Conservation (phyloP, 2,797 vertebrate species). For the Cichlasoma orientale region DNA sequence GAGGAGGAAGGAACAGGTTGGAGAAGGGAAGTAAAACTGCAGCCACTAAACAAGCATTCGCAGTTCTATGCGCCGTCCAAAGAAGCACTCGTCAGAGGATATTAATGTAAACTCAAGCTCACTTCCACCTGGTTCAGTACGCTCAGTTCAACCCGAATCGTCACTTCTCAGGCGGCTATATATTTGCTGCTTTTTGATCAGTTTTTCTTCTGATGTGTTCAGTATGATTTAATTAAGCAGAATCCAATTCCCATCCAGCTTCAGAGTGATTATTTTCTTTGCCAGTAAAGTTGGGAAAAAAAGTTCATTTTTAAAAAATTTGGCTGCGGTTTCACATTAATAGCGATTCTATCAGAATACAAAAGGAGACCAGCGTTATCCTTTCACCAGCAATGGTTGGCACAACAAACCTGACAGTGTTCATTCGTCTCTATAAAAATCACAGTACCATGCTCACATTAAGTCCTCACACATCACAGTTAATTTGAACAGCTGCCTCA, state of each 20-base stretch:
- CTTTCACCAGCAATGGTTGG: neutral
- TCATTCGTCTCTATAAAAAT: slow-evolving; percentile 41
- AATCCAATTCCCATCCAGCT: slow-evolving; percentile 23
- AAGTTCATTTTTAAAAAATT: neutral
- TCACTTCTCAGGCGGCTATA: slow-evolving; percentile 4
- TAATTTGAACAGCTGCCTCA: slow-evolving; percentile 71
- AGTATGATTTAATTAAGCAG: slow-evolving; percentile 42
- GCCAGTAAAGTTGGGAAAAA: slow-evolving; percentile 19
- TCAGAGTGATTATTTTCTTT: slow-evolving; percentile 11
- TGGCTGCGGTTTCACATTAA: neutral
- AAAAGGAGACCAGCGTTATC: neutral
- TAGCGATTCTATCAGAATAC: neutral
- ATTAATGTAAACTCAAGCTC: slow-evolving; percentile 33
- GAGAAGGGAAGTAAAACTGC: slow-evolving; percentile 9
- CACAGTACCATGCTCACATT: slow-evolving; percentile 52
- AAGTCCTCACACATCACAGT: slow-evolving; percentile 44
- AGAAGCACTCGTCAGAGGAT: slow-evolving; percentile 34
- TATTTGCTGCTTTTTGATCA: slow-evolving; percentile 3
- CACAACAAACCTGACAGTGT: slow-evolving; percentile 26
- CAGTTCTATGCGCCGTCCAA: slow-evolving; percentile 38
- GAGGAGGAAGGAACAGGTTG: neutral
- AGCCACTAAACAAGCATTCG: slow-evolving; percentile 6
- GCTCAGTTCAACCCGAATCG: neutral
- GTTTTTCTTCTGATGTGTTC: slow-evolving; percentile 29
- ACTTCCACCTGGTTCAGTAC: neutral